Evolutionary conservation across 2,888 invertebrate genomes (phyloP).

Genomic region (Catocala sponsa): DNA sequence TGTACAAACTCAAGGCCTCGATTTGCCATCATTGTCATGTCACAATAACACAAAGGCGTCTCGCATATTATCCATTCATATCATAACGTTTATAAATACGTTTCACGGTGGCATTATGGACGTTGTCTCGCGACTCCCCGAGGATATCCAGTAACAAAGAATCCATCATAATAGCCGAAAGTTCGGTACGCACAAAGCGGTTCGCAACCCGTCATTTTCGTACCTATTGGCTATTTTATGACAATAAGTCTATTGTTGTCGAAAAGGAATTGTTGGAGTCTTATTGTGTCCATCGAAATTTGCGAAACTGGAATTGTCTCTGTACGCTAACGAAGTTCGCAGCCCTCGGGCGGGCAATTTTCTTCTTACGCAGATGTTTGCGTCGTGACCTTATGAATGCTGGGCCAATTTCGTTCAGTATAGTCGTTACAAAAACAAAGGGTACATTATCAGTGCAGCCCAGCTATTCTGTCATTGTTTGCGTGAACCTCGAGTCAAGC

Average conservation of each 20-base stretch:
- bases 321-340: slow-evolving; percentile 76
- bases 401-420: slow-evolving; percentile 46
- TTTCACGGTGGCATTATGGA: slow-evolving; percentile 82
- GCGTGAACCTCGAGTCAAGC: slow-evolving; percentile 65
- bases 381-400: slow-evolving; percentile 50
- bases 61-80: slow-evolving; percentile 85
- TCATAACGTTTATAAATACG: slow-evolving; percentile 86
- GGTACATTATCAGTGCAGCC: slow-evolving; percentile 44
- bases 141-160: slow-evolving; percentile 83
- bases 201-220: slow-evolving; percentile 86
- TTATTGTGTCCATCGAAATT: slow-evolving; percentile 78
- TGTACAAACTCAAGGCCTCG: slow-evolving; percentile 78
- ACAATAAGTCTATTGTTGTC: slow-evolving; percentile 82
- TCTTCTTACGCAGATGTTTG: slow-evolving; percentile 53
- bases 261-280: slow-evolving; percentile 67
- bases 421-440: slow-evolving; percentile 54
- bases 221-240: slow-evolving; percentile 87
- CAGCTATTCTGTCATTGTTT: slow-evolving; percentile 61
- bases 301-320: slow-evolving; percentile 86
- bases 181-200: slow-evolving; percentile 76
- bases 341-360: slow-evolving; percentile 58
- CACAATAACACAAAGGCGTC: slow-evolving; percentile 71
- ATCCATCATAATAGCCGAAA: slow-evolving; percentile 79
- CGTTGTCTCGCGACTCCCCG: slow-evolving; percentile 78
- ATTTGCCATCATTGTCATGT: slow-evolving; percentile 61